Base-by-base conservation (phyloP, 2,888 invertebrate species). In the Apamea anceps region DNA sequence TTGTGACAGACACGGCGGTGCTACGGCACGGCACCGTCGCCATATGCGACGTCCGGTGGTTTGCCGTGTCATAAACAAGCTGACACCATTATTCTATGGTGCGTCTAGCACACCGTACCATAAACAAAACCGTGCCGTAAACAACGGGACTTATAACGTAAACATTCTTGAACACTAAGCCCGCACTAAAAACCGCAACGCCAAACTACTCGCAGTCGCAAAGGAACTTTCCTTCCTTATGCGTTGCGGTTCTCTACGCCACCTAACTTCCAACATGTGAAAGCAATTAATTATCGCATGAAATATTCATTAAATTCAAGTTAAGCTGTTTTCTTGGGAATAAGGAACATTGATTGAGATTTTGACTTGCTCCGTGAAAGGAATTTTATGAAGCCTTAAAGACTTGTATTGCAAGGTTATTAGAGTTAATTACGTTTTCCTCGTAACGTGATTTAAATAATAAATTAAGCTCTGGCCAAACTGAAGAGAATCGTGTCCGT, bases 211-310 rank as follows among this genome's bases (percentile, higher is more conserved):
- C 42, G 51, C 6, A 81, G 48, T 85, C 78, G 63, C 79, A 75
- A 80, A 82, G 72, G 54, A 87, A 88, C 80, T 87, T 87, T 67
- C 65, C 51, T 77, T 79, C 77, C 67, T 68, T 75, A 77, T 79
- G 70, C 42, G 73, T 10, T 74, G 72, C 51, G 84, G 80, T 73
- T 51, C 18, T 42, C 65, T 45, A 77, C 48, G 72, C 72, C 82
- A 83, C 65, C 78, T 82, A 80, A 72, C 82, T 85, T 81, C 57
- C 45, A 85, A 80, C 85, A 86, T 72, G 86, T 85, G 78, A 87
- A 85, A 85, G 82, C 89, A 89, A 91, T 91, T 90, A 84, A 89
- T 89, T 85, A 88, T 80, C 57, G 74, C 72, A 82, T 84, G 81
- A 89, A 90, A 89, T 89, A 90, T 90, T 89, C 84, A 88, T 87